Evolutionary conservation across 1,140 invertebrate genomes (phyloP).

Genomic region (Papilio glaucus): DNA sequence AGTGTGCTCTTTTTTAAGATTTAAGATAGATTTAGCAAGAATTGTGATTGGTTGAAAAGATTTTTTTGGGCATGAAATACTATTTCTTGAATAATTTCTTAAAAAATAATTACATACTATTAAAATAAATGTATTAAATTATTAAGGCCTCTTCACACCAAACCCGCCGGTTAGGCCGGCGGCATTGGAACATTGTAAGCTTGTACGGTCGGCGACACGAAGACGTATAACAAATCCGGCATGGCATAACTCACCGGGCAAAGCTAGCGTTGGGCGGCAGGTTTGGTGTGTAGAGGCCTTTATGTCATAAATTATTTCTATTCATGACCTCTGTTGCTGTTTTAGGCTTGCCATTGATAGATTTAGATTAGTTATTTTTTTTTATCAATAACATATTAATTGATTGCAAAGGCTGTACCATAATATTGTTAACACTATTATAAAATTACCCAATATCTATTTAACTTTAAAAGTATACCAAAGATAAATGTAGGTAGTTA

Average conservation of each 20-base stretch:
- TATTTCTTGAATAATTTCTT: constrained; percentile 19
- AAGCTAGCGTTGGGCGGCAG: no score
- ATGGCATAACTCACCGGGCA: no score
- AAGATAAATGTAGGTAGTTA: not conserved
- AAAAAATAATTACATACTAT: constrained; percentile 1
- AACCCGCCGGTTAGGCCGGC: no score
- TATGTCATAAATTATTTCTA: no score
- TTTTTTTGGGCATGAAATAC: not conserved
- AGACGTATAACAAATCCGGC: no score
- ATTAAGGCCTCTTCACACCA: no score
- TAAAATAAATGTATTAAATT: no score
- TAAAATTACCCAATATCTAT: not conserved
- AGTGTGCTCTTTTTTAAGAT: constrained; percentile 20
- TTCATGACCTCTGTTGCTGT: constrained; percentile 18
- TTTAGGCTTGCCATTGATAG: constrained; percentile 18
- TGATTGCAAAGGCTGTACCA: not conserved
- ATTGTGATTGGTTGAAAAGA: no score
- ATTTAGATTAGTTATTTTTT: constrained; percentile 23
- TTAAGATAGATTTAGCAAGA: no score
- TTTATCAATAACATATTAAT: not conserved
- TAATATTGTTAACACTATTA: not conserved
- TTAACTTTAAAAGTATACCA: not conserved
- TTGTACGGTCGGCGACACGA: no score
- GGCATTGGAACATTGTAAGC: no score
- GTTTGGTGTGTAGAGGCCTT: no score